Evolutionary conservation across 2,888 invertebrate species (phyloP).

Genomic region (Tetranychus piercei): DNA sequence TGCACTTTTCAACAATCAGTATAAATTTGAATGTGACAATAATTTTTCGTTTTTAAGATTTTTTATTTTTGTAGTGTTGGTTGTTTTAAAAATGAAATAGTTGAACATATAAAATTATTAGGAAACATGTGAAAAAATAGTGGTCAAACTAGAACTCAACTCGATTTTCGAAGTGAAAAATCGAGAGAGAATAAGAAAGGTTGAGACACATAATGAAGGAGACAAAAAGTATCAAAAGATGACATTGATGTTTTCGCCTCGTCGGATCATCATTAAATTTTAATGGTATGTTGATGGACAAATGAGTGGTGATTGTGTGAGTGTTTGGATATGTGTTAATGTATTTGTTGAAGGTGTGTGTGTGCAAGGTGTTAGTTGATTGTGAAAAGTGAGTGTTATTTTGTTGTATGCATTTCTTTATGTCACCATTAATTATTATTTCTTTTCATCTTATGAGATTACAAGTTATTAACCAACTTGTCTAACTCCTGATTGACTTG

Average conservation of each 20-base stretch:
- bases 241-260: no score
- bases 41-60: background rate
- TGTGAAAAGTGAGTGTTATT: background rate
- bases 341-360: background rate
- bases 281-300: background rate
- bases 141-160: background rate
- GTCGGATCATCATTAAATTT: background rate
- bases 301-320: background rate
- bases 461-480: slow-evolving; percentile 17
- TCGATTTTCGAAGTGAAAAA: background rate
- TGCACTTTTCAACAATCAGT: no score
- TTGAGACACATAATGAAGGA: no score
- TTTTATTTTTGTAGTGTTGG: background rate
- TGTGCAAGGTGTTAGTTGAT: background rate
- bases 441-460: slow-evolving; percentile 1
- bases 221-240: no score
- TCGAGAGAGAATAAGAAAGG: background rate
- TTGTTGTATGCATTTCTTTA: slow-evolving; percentile 10
- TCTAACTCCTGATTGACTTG: slow-evolving; percentile 21
- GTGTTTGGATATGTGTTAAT: background rate
- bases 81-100: background rate
- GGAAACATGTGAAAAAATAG: background rate
- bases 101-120: background rate
- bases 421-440: slow-evolving; percentile 9
- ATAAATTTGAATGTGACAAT: background rate